phyloP scores from a whole-genome alignment of 2,797 vertebrate species.

The Mus minutoides region DNA sequence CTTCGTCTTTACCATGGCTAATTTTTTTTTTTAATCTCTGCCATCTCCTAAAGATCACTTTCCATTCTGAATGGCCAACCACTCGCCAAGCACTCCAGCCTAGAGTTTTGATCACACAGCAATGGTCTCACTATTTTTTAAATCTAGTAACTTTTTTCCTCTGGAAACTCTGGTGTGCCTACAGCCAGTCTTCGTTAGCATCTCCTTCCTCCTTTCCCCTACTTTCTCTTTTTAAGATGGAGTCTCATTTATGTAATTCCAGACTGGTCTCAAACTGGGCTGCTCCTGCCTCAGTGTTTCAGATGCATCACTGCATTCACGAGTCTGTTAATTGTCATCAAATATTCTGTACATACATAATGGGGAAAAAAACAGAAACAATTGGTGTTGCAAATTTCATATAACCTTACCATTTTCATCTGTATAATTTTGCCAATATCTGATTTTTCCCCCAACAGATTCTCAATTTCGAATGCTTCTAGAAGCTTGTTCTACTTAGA shows the following conservation, averaged over 20 bases:
- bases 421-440: constrained; percentile 18
- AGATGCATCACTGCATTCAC: too few relatives aligned
- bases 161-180: background rate
- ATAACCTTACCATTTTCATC: constrained; percentile 8
- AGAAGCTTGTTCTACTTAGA: background rate
- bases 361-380: constrained; percentile 25
- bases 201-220: background rate
- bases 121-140: background rate
- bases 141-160: background rate
- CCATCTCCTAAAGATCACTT: background rate
- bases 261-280: background rate
- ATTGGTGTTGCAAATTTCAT: constrained; percentile 42
- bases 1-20: background rate
- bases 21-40: background rate
- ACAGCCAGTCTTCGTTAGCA: background rate
- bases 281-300: background rate
- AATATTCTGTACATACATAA: constrained; percentile 9
- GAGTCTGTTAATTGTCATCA: background rate
- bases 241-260: background rate
- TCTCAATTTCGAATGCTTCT: background rate
- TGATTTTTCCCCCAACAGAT: background rate
- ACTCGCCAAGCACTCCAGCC: background rate
- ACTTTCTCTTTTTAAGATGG: background rate
- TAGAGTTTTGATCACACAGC: background rate
- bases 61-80: background rate